Conservation (phyloP, 64 coral and sea anemone genomes). For the Orbicella faveolata region DNA sequence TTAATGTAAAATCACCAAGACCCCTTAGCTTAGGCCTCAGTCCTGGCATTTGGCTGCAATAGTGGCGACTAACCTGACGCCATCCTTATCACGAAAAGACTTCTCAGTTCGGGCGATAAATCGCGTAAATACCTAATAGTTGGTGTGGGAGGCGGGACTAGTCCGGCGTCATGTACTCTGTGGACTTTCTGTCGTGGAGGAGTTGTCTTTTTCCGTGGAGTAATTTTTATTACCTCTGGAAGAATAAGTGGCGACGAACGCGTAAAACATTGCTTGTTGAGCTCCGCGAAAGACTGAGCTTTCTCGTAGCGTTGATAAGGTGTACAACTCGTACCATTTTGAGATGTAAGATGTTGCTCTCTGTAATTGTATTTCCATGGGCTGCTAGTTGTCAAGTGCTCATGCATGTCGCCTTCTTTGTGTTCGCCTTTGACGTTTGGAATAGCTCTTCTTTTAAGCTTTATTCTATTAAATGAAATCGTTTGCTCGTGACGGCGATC, state of each 20-base stretch:
- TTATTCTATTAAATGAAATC: slow-evolving; percentile 41
- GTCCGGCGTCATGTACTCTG: background rate
- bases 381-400: background rate
- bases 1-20: too few species aligned
- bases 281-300: background rate
- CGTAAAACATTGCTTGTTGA: background rate
- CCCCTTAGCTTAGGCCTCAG: too few species aligned
- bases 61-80: background rate
- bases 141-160: slow-evolving; percentile 42
- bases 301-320: slow-evolving; percentile 12
- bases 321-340: background rate
- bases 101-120: background rate
- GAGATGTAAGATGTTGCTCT: background rate
- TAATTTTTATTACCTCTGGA: slow-evolving; percentile 44
- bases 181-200: background rate
- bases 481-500: slow-evolving; percentile 27
- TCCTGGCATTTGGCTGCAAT: too few species aligned
- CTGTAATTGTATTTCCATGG: slow-evolving; percentile 9
- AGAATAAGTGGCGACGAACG: background rate
- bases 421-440: background rate
- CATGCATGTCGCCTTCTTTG: background rate
- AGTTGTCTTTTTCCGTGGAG: slow-evolving; percentile 28
- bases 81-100: background rate
- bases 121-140: slow-evolving; percentile 7
- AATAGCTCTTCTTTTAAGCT: slow-evolving; percentile 23